These are phyloP conservation scores for Sminthurides aquaticus DNA, from an alignment of 2,888 invertebrate species.

Conservation along the genomic window DNA sequence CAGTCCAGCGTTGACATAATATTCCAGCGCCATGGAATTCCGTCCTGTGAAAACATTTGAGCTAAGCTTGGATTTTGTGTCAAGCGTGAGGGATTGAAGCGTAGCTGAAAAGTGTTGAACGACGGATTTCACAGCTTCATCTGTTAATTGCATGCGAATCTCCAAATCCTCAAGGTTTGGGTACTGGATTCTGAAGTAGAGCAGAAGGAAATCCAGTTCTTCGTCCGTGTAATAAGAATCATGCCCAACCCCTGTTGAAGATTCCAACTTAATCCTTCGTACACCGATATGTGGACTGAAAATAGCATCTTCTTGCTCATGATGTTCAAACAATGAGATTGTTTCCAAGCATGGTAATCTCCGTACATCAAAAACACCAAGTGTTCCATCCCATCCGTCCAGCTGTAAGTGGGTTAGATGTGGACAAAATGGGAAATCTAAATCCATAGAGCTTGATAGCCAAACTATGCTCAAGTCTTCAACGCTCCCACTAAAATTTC, in stretches of 20 bases:
- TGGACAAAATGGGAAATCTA: slow-evolving; percentile 10
- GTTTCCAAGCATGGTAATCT: slow-evolving; percentile 2
- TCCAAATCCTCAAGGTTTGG: slow-evolving; percentile 8
- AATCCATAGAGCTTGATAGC: slow-evolving; percentile 11
- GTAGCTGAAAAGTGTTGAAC: slow-evolving; percentile 2
- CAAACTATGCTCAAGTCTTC: slow-evolving; percentile 13
- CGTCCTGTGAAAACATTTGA: slow-evolving; percentile 12
- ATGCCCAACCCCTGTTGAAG: slow-evolving; percentile 6
- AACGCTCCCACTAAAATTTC: neutral
- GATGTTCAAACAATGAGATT: slow-evolving; percentile 5
- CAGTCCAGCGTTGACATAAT: slow-evolving; percentile 3
- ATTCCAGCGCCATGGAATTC: slow-evolving; percentile 4
- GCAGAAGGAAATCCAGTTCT: slow-evolving; percentile 14
- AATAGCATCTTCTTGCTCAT: slow-evolving; percentile 12
- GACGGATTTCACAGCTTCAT: slow-evolving; percentile 7
- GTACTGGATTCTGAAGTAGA: slow-evolving; percentile 11
- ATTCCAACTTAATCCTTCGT: slow-evolving; percentile 2
- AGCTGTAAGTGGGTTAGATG: slow-evolving; percentile 2
- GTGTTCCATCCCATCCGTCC: slow-evolving; percentile 17
- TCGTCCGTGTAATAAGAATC: slow-evolving; percentile 8
- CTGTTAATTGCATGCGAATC: slow-evolving; percentile 1
- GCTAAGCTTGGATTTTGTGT: neutral
- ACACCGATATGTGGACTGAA: slow-evolving; percentile 17
- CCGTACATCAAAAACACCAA: slow-evolving; percentile 9
- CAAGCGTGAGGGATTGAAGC: slow-evolving; percentile 4